Conservation (phyloP, 2,888 invertebrate species). For the Heliconius hortense region DNA sequence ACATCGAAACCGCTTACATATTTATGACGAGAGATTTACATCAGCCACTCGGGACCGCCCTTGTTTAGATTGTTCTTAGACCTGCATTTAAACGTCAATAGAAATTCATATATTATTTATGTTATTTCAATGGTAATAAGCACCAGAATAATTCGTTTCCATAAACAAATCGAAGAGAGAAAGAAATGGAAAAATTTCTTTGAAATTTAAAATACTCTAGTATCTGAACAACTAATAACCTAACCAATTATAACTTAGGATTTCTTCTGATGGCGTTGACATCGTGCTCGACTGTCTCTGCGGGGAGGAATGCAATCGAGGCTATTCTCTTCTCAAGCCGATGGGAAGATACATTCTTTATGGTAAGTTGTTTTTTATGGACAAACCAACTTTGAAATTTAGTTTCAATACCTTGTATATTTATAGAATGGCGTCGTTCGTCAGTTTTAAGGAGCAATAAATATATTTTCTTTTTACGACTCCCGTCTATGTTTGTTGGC, state of each 20-base stretch:
- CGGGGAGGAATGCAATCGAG: constrained; percentile 93
- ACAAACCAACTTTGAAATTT: constrained; percentile 5
- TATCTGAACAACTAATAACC: neutral
- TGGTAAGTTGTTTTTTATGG: constrained; percentile 75
- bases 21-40: constrained; percentile 34
- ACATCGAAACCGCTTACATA: constrained; percentile 34
- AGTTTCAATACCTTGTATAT: constrained; percentile 13
- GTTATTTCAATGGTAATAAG: neutral
- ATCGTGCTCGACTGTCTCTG: constrained; percentile 93
- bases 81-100: constrained; percentile 11
- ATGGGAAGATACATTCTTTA: constrained; percentile 95
- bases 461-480: constrained; percentile 35
- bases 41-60: constrained; percentile 26
- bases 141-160: neutral
- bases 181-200: too few species aligned
- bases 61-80: constrained; percentile 27
- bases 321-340: constrained; percentile 90
- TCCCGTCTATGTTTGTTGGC: constrained; percentile 19
- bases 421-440: constrained; percentile 7
- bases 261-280: constrained; percentile 90
- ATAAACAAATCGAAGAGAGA: neutral
- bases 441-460: constrained; percentile 30
- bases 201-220: neutral
- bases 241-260: constrained; percentile 61
- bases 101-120: constrained; percentile 4